Evolutionary conservation across 2,113 vertebrate species (phyloP), one percentile per base, ranked within the genome.

Genomic region (Turdus rufiventris): DNA sequence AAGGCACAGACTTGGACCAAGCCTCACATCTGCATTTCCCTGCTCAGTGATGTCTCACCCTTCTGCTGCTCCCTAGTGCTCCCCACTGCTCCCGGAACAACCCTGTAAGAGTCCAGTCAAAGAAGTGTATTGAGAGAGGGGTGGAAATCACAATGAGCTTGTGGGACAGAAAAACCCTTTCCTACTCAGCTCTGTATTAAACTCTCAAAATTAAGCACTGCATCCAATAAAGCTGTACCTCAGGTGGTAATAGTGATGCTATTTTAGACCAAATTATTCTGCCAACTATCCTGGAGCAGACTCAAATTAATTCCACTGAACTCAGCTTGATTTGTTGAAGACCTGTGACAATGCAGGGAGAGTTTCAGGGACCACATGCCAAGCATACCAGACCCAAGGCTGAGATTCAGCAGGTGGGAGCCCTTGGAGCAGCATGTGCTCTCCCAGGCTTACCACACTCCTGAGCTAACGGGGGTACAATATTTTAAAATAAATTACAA

Each of bases 281-380:
- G 94, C 96, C 91, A 90, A 16, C 72, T 25, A 11, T 63, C 65
- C 80, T 96, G 94, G 51, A 93, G 61, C 29, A 80, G 74, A 65
- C 38, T 75, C 93, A 96, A 70, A 58, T 73, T 83, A 97, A 94
- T 91, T 91, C 43, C 91, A 81, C 56, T 71, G 18, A 89, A 74
- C 89, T 45, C 90, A 85, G 85, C 88, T 88, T 79, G 89, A 90
- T 81, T n/a, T 80, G 47, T 33, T 62, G 71, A 29, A 47, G 77
- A 54, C 40, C 58, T 48, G 26, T 1, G 12, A 21, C 40, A 31
- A 62, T 9, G 34, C 62, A 75, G 47, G 8, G 60, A 43, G 47
- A 24, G 26, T 54, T 70, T 61, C 33, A 51, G 8, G 2, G 56
- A 5, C 29, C 89, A 53, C 82, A 29, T 23, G 78, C 57, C 63